Evolutionary conservation across 2,113 vertebrate genomes (phyloP), one percentile per base, ranked within the genome.

Genomic region (Tachysurus fulvidraco): DNA sequence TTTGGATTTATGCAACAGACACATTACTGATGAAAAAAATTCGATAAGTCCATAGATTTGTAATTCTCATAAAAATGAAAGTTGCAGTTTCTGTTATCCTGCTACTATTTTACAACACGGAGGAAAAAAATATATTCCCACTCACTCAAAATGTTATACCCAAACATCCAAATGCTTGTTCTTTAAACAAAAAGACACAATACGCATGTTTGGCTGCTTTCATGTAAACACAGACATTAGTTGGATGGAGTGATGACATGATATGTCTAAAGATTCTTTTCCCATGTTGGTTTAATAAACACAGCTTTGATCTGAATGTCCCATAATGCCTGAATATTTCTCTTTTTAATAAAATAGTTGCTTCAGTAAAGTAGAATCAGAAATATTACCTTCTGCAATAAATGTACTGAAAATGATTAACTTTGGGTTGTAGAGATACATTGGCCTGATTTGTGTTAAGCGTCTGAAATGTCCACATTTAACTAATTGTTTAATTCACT

Each of bases 1-100:
- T 88, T 90, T 87, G 81, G 73, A 89, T 91, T 93, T 92, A 93
- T 88, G 92, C 87, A 91, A 95, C 93, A 93, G 92, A 94, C 92
- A 94, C 91, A 81, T 91, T 92, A 94, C 91, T 92, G 88, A 92
- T 94, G 92, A 90, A 92, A 91, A 94, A 87, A 88, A 90, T 57
- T 64, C 7, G 88, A 91, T 87, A 88, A 85, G 79, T 90, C 89
- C 65, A 60, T 90, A 69, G 65, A 71, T 88, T 88, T 88, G 82
- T 79, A n/a, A 85, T 83, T 92, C 83, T 60, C 62, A 89, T 89
- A 89, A 87, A 88, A 90, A 88, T 88, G 90, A 91, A 91, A 89
- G 88, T 44, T 92, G 90, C 88, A 93, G 91, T 91, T 91, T 90
- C 81, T 84, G 86, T 57, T 90, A 89, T 87, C 80, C 86, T 88